Evolutionary conservation across 2,797 vertebrate genomes (phyloP), one percentile per base, ranked within the genome.

Genomic region (Sebastes flavidus): DNA sequence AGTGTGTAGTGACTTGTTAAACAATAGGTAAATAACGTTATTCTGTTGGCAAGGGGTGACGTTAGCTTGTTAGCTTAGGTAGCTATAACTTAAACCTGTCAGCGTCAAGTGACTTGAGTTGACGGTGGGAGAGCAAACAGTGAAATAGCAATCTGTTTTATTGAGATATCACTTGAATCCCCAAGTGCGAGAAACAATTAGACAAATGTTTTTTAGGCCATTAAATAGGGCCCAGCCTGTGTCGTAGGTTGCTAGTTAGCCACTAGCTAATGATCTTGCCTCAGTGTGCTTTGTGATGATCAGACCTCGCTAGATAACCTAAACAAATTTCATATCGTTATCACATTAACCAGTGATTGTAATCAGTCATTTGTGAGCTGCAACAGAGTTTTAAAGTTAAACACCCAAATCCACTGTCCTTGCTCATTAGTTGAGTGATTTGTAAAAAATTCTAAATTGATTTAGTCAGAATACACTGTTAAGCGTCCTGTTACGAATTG

Each of bases 81-180:
- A 74, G 84, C 82, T 87, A 36, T 75, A 92, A 90, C 89, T 91
- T 90, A 78, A 88, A 87, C 73, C 85, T 86, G 86, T 84, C 80
- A 81, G 55, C 79, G 42, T 84, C 61, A 70, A 82, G 78, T 75
- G 66, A 60, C 30, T 75, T 59, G 25, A 83, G 78, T 85, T 81
- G 6, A 29, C 77, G 42, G 42, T 65, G 25, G n/a, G 4, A 24
- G 78, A 63, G 18, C 32, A 34, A 25, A 59, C 16, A 13, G 12
- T 11, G 24, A 52, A n/a, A 30, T 24, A 11, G 52, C 12, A 0
- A 61, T 68, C 4, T 69, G n/a, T 80, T 82, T 77, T 61, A 38
- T 42, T 34, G 4, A 62, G 3, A 52, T 24, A 7, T 54, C 0
- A 20, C 10, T 56, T 68, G 2, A 56, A 27, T 75, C 1, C 9